A percentile compares a stretch with the other conserved stretches of the same genome.
These are phyloP conservation scores for Adelges cooleyi DNA, from an alignment of 1,140 invertebrate genomes.

Conservation along the genomic window DNA sequence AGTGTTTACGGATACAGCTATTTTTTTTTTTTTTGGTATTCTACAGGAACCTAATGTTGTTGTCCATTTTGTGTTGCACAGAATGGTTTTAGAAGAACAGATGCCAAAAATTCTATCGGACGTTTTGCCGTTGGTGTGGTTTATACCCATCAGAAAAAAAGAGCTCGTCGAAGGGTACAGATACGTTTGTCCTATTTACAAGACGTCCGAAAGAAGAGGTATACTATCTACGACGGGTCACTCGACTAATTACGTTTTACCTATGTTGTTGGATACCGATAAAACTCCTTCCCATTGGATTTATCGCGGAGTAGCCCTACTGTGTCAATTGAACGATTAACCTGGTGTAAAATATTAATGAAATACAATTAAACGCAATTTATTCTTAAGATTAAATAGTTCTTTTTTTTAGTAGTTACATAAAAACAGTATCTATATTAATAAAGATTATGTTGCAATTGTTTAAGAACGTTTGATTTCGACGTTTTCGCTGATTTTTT, in stretches of 20 bases:
- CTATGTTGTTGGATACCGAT: conserved; percentile 59
- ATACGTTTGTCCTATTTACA: conserved; percentile 76
- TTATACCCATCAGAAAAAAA: conserved; percentile 38
- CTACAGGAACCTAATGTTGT: too few species aligned
- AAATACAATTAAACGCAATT: too few species aligned
- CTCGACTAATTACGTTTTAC: conserved; percentile 81
- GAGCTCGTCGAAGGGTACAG: conserved; percentile 40
- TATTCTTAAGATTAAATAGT: too few species aligned
- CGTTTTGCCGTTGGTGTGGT: conserved; percentile 60
- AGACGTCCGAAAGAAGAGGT: conserved; percentile 72
- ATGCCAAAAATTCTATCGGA: conserved; percentile 71
- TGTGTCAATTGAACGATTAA: conserved; percentile 69
- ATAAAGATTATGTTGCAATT: too few species aligned
- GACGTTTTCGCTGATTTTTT: too few species aligned
- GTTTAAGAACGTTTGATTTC: too few species aligned
- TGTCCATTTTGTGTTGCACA: too few species aligned
- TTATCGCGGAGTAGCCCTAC: conserved; percentile 69
- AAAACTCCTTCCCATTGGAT: conserved; percentile 68
- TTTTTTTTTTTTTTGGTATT: not conserved
- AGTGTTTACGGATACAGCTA: conserved; percentile 31
- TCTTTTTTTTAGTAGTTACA: too few species aligned
- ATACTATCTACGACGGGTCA: conserved; percentile 78
- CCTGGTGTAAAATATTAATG: too few species aligned
- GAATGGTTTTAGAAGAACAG: conserved; percentile 57
- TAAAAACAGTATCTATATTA: too few species aligned